phyloP scores from a whole-genome alignment of 92 coral and sea anemone genomes.

The Parazoanthus atlanticus region DNA sequence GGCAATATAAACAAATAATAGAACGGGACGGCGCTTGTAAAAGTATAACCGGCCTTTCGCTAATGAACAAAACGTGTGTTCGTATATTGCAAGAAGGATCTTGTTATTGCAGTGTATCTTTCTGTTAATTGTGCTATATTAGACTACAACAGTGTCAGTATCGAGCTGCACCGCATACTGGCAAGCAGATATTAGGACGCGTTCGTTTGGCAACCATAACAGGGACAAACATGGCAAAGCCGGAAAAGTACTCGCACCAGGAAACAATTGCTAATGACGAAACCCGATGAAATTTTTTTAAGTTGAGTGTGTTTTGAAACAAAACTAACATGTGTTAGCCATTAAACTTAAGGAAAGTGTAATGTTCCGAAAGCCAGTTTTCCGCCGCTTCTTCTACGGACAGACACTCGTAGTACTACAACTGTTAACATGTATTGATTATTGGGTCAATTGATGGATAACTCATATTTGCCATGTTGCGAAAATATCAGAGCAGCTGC shows the following conservation, averaged over 20 bases:
- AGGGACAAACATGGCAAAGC: not conserved
- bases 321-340: conserved; percentile 32
- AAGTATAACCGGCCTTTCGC: not conserved
- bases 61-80: conserved; percentile 39
- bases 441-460: not conserved
- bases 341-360: conserved; percentile 15
- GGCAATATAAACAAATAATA: conserved; percentile 30
- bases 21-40: conserved; percentile 26
- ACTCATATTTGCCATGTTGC: not conserved
- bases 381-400: conserved; percentile 27
- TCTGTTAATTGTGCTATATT: conserved; percentile 38
- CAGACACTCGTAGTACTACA: not conserved
- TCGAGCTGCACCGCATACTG: not conserved
- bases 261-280: conserved; percentile 21
- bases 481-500: not conserved
- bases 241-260: conserved; percentile 15
- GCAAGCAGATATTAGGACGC: not conserved
- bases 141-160: conserved; percentile 14
- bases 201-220: conserved; percentile 7
- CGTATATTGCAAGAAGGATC: conserved; percentile 12
- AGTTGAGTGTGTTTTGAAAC: conserved; percentile 12
- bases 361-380: conserved; percentile 28
- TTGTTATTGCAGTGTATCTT: conserved; percentile 28
- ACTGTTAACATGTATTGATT: conserved; percentile 7
- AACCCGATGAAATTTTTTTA: not conserved